These are phyloP conservation scores for Acronicta aceris DNA, from an alignment of 2,888 invertebrate species.

Conservation along the genomic window DNA sequence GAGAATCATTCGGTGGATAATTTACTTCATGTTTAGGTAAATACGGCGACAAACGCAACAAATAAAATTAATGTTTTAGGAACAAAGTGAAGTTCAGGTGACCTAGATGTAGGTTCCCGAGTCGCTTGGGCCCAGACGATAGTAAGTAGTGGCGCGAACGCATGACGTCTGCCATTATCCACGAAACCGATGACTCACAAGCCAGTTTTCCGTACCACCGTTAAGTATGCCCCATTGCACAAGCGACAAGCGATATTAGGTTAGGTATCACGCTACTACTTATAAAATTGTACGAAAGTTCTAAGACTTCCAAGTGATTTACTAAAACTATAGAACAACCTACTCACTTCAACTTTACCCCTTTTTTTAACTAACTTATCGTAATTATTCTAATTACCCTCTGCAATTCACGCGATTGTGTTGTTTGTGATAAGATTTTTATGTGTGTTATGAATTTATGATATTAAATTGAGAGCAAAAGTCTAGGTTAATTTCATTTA, in stretches of 20 bases:
- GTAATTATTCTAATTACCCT: too few species aligned
- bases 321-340: too few species aligned
- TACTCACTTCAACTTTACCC: too few species aligned
- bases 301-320: not conserved
- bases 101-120: conserved; percentile 25
- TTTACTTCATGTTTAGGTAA: conserved; percentile 7
- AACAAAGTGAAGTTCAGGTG: conserved; percentile 5
- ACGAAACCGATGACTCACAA: conserved; percentile 76
- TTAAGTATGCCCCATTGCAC: conserved; percentile 65
- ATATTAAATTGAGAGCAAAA: too few species aligned
- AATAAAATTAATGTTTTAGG: not conserved
- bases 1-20: conserved; percentile 1
- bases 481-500: too few species aligned
- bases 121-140: conserved; percentile 36
- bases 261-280: not conserved
- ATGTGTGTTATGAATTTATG: too few species aligned
- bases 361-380: too few species aligned
- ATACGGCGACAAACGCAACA: not conserved
- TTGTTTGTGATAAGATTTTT: too few species aligned
- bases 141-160: conserved; percentile 64
- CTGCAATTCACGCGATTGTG: too few species aligned
- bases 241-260: conserved; percentile 49
- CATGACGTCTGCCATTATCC: conserved; percentile 68
- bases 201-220: conserved; percentile 82
- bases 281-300: too few species aligned